Evolutionary conservation across 2,797 vertebrate species (phyloP).

Genomic region (Taenioides sp.): DNA sequence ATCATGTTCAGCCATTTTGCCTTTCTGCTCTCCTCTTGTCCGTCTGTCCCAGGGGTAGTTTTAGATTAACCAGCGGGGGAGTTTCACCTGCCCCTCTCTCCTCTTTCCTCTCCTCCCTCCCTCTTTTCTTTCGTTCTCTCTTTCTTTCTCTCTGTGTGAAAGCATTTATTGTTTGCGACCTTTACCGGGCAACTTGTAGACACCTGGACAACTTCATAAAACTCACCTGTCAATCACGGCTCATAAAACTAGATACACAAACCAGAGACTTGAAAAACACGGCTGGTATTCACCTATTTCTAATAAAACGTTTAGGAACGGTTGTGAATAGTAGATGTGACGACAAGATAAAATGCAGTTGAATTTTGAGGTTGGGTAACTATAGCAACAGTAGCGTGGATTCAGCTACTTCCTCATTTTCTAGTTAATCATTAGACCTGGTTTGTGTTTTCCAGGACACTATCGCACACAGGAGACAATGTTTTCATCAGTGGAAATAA

Average conservation of each 20-base stretch:
- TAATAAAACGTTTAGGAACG: neutral
- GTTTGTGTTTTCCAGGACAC: neutral
- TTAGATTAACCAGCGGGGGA: constrained; percentile 76
- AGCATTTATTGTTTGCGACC: constrained; percentile 69
- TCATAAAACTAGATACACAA: constrained; percentile 22
- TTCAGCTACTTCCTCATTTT: neutral
- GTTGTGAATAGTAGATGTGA: constrained; percentile 9
- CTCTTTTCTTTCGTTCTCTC: constrained; percentile 11
- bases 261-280: constrained; percentile 24
- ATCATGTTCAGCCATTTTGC: neutral
- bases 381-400: constrained; percentile 6
- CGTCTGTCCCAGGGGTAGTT: constrained; percentile 61
- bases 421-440: neutral
- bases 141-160: constrained; percentile 40
- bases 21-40: constrained; percentile 9
- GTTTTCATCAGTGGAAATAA: neutral
- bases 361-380: neutral
- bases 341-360: neutral
- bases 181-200: constrained; percentile 50
- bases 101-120: constrained; percentile 17
- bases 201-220: constrained; percentile 29
- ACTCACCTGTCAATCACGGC: constrained; percentile 35
- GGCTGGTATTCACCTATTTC: neutral
- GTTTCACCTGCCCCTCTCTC: constrained; percentile 61
- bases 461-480: neutral